Evolutionary conservation across 2,113 vertebrate species (phyloP).

Genomic region (Charadrius vociferus): DNA sequence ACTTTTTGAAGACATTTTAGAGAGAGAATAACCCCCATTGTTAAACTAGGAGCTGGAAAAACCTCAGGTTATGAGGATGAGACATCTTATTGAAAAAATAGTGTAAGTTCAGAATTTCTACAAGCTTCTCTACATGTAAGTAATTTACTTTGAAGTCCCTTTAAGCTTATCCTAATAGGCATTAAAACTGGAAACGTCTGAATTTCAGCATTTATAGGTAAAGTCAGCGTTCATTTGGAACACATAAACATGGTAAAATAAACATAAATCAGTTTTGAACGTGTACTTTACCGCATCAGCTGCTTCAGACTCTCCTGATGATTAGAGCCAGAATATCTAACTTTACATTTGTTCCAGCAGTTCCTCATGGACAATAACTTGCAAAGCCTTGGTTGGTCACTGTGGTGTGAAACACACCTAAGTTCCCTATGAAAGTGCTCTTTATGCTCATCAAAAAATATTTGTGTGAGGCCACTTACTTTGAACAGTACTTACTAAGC

Average conservation of each 20-base stretch:
- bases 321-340: background rate
- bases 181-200: background rate
- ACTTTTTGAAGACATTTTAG: background rate
- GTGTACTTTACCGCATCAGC: background rate
- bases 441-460: background rate
- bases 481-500: background rate
- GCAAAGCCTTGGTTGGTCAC: background rate
- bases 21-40: background rate
- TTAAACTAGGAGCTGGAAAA: background rate
- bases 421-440: background rate
- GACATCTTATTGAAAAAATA: background rate
- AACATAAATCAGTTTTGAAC: background rate
- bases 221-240: background rate
- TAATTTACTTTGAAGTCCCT: slow-evolving; percentile 21
- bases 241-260: background rate
- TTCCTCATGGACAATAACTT: background rate
- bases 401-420: background rate
- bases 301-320: background rate
- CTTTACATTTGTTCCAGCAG: background rate
- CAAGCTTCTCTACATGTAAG: background rate
- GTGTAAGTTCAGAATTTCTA: background rate
- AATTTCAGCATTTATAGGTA: slow-evolving; percentile 3
- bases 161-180: background rate
- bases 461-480: background rate
- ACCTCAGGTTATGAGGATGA: background rate